These are phyloP conservation scores for Ceratoteleas bidentatus DNA, from an alignment of 1,140 invertebrate genomes.

Conservation along the genomic window DNA sequence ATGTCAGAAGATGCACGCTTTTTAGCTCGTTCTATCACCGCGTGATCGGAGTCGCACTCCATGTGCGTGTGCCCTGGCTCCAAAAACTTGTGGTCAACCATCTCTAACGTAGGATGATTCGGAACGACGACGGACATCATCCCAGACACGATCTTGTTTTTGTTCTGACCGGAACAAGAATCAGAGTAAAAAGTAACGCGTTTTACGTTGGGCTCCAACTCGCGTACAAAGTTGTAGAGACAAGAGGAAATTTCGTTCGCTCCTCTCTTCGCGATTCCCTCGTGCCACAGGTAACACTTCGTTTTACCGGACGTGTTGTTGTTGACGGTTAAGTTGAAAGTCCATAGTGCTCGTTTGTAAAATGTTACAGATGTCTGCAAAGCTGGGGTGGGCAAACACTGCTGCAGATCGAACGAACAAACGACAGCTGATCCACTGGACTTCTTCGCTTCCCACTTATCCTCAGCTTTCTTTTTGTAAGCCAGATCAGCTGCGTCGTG, in stretches of 20 bases:
- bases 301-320: background rate
- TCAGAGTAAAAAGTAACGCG: background rate
- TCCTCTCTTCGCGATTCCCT: background rate
- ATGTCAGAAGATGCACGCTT: background rate
- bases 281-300: background rate
- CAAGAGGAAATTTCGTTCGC: background rate
- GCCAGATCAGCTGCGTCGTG: conserved; percentile 29
- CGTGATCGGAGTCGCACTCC: conserved; percentile 70
- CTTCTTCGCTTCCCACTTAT: conserved; percentile 8
- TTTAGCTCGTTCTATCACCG: conserved; percentile 62
- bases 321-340: background rate
- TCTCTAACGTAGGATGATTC: conserved; percentile 42
- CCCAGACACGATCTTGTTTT: conserved; percentile 4
- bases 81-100: conserved; percentile 73
- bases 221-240: background rate
- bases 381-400: background rate
- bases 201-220: background rate
- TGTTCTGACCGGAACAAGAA: conserved; percentile 6
- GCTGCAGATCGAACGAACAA: conserved; percentile 1
- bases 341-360: background rate
- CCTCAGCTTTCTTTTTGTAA: conserved; percentile 15
- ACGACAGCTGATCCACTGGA: background rate
- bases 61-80: conserved; percentile 71
- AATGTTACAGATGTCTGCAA: conserved; percentile 1
- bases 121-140: conserved; percentile 13